phyloP scores from a whole-genome alignment of 2,113 vertebrate genomes.

The Cheilinus undulatus region DNA sequence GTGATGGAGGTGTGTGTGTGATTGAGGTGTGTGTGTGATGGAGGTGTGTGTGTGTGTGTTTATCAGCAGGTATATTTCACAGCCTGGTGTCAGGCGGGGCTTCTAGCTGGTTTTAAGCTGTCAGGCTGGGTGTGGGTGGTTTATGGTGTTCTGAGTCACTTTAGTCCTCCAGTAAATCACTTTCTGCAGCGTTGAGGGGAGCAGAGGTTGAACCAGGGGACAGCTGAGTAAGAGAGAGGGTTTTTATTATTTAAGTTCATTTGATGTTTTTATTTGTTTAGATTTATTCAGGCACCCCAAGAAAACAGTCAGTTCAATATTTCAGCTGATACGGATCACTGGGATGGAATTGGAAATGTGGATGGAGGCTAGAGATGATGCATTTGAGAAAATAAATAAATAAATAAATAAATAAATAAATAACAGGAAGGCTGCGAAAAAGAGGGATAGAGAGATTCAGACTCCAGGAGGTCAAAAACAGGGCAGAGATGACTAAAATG shows the following conservation, averaged over 20 bases:
- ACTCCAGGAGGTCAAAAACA: not conserved
- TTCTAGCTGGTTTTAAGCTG: not conserved
- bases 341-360: not conserved
- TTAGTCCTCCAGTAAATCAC: not conserved
- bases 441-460: not conserved
- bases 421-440: no score
- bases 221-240: not conserved
- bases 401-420: no score
- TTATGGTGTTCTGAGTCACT: slow-evolving; percentile 3
- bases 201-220: not conserved
- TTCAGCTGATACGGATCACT: not conserved
- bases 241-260: not conserved
- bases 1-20: no score
- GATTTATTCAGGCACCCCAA: not conserved
- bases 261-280: not conserved
- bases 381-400: not conserved
- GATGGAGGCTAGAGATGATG: not conserved
- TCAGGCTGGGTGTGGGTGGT: not conserved
- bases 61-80: slow-evolving; percentile 5
- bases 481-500: not conserved
- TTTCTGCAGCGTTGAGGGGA: not conserved
- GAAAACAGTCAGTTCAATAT: not conserved
- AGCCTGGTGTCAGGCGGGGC: not conserved
- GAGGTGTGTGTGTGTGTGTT: not conserved
- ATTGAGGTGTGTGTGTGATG: not conserved